These are phyloP conservation scores for Diorhabda sublineata DNA, from an alignment of 1,140 invertebrate genomes.

Conservation along the genomic window DNA sequence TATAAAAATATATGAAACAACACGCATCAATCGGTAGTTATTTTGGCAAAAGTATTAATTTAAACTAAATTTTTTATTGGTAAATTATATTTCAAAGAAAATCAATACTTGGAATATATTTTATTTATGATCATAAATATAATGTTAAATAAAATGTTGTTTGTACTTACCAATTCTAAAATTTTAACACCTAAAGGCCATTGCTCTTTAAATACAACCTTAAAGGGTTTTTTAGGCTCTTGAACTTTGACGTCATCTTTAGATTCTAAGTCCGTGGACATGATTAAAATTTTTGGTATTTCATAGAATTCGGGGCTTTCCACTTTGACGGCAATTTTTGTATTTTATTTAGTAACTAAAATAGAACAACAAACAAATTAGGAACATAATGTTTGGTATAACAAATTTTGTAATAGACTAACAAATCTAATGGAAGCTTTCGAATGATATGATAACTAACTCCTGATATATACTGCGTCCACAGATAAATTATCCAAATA, in stretches of 20 bases:
- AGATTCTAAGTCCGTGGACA: conserved; percentile 26
- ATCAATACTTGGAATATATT: neutral
- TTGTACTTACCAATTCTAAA: conserved; percentile 38
- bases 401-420: no score
- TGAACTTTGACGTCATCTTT: conserved; percentile 29
- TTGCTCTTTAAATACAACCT: conserved; percentile 24
- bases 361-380: neutral
- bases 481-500: no score
- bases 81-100: no score
- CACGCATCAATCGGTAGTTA: no score
- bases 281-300: conserved; percentile 27
- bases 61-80: no score
- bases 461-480: no score
- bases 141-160: no score
- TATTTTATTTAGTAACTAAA: neutral
- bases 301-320: conserved; percentile 32
- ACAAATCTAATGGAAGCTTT: no score
- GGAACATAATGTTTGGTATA: neutral
- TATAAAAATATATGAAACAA: no score
- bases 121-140: neutral
- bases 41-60: no score
- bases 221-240: conserved; percentile 21
- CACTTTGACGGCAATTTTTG: conserved; percentile 12
- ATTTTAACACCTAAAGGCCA: conserved; percentile 44
- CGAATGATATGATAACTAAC: no score